Conservation (phyloP, 35 echinoderm and acorn worm genomes). For the Ophioderma brevispina region DNA sequence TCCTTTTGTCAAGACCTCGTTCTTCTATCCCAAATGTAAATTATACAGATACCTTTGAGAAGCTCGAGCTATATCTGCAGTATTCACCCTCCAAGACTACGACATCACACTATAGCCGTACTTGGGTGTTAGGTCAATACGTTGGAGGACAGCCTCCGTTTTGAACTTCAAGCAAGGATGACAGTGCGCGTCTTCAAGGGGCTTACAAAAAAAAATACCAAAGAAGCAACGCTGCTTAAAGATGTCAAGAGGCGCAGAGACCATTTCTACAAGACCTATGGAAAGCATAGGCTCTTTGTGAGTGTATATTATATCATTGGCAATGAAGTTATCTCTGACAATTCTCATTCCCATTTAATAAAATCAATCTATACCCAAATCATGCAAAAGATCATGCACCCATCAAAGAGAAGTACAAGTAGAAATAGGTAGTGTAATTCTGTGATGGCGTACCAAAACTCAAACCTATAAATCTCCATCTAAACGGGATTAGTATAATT, state of each 20-base stretch:
- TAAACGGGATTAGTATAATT: too few relatives aligned
- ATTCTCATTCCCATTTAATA: too few relatives aligned
- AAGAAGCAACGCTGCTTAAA: conserved; percentile 46
- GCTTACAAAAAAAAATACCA: conserved; percentile 23
- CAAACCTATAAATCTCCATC: too few relatives aligned
- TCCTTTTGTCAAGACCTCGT: too few relatives aligned
- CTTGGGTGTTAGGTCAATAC: conserved; percentile 57
- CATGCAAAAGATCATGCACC: too few relatives aligned
- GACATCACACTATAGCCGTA: conserved; percentile 51
- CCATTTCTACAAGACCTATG: conserved; percentile 56
- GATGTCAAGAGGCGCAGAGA: conserved; percentile 49
- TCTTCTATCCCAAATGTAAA: too few relatives aligned
- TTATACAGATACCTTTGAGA: conserved; percentile 47
- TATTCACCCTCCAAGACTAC: conserved; percentile 43
- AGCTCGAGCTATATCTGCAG: conserved; percentile 58
- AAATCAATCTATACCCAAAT: too few relatives aligned
- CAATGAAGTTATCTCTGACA: too few relatives aligned
- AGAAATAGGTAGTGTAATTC: too few relatives aligned
- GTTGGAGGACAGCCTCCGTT: conserved; percentile 42
- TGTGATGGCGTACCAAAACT: too few relatives aligned
- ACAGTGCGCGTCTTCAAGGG: conserved; percentile 52
- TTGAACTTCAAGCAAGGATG: conserved; percentile 55
- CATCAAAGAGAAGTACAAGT: too few relatives aligned
- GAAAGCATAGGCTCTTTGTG: conserved; percentile 84
- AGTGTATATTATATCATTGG: background rate